Evolutionary conservation across 2,888 invertebrate species (phyloP).

Genomic region (Mesorhabditis belari): DNA sequence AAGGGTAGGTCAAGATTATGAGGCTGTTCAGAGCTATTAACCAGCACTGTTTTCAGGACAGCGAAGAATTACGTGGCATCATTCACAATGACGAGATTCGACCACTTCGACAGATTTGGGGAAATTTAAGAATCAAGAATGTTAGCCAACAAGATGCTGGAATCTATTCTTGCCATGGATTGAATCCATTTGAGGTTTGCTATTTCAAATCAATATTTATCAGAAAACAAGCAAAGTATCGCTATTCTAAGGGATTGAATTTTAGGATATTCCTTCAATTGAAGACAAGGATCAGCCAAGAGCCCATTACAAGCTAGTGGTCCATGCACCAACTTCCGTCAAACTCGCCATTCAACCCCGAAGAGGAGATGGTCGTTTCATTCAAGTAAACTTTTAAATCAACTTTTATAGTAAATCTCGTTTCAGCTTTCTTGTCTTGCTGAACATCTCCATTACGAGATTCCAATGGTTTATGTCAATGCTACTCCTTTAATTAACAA

Average conservation of each 20-base stretch:
- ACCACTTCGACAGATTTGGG: constrained; percentile 41
- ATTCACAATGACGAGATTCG: constrained; percentile 32
- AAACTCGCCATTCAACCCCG: constrained; percentile 19
- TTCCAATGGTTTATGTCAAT: constrained; percentile 48
- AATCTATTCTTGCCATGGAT: constrained; percentile 34
- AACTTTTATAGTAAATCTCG: background rate
- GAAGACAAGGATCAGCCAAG: background rate
- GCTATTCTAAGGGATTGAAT: too few species aligned
- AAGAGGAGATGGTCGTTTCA: constrained; percentile 25
- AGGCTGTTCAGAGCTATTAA: too few species aligned
- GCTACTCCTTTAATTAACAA: constrained; percentile 40
- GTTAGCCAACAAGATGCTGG: constrained; percentile 13
- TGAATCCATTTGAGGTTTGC: constrained; percentile 11
- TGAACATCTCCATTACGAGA: constrained; percentile 42
- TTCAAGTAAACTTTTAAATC: background rate
- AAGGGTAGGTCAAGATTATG: constrained; percentile 9
- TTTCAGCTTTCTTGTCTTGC: constrained; percentile 40
- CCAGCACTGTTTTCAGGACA: constrained; percentile 13
- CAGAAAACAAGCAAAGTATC: too few species aligned
- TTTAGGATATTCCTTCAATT: too few species aligned
- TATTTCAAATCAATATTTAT: background rate
- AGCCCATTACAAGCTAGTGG: constrained; percentile 40
- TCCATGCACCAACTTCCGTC: constrained; percentile 41
- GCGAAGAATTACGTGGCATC: constrained; percentile 27
- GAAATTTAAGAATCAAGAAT: constrained; percentile 35